Percentiles rank a stretch among this genome's conserved stretches.
These are phyloP conservation scores for Ruditapes philippinarum DNA, from an alignment of 1,140 invertebrate species.

Conservation along the genomic window DNA sequence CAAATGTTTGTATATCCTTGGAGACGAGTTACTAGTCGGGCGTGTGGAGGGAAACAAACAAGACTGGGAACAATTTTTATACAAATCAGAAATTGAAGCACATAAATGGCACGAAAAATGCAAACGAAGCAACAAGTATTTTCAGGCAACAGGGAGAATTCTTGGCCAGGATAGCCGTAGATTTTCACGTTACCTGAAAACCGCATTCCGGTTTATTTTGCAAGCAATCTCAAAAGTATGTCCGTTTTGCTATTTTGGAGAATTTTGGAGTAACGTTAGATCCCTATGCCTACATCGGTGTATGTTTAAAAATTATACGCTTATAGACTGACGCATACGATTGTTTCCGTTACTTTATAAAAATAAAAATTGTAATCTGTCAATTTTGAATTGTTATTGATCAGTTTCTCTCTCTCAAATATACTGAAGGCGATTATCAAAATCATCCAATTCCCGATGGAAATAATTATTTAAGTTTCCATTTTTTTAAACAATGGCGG, in stretches of 20 bases:
- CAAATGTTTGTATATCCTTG: background rate
- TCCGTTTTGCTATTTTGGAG: background rate
- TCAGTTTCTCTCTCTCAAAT: too few species aligned
- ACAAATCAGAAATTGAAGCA: background rate
- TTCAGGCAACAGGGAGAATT: background rate
- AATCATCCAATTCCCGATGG: too few species aligned
- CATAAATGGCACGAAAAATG: background rate
- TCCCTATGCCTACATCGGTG: too few species aligned
- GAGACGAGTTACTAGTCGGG: background rate
- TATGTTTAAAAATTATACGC: too few species aligned
- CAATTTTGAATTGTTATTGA: too few species aligned
- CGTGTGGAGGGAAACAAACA: background rate
- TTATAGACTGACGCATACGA: too few species aligned
- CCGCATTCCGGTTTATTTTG: background rate
- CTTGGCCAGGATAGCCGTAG: background rate
- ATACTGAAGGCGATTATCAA: too few species aligned
- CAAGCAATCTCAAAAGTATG: background rate
- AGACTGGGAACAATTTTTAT: background rate
- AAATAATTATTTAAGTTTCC: too few species aligned
- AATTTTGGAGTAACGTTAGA: too few species aligned
- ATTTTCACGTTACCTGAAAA: background rate
- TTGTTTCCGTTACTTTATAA: too few species aligned
- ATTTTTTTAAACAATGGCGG: too few species aligned
- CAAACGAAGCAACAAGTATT: background rate
- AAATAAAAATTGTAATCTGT: too few species aligned